A percentile compares a stretch with the other conserved stretches of the same genome.
Evolutionary conservation across 2,113 vertebrate species (phyloP).

Genomic region (Mastomys natalensis): DNA sequence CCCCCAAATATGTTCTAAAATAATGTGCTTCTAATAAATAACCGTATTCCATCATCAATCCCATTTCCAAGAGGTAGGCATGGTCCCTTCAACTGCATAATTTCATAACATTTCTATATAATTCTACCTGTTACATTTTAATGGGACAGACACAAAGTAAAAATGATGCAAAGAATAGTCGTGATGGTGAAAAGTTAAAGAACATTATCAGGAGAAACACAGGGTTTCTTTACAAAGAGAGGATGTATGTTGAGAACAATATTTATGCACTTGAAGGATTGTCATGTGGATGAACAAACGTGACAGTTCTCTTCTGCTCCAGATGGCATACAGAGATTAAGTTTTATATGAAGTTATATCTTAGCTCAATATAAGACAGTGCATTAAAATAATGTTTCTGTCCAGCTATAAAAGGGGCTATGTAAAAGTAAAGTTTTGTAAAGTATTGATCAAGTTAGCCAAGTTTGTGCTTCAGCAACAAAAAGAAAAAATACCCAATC

Average conservation of each 20-base stretch:
- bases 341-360: conserved; percentile 27
- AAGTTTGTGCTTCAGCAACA: background rate
- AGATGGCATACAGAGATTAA: conserved; percentile 45
- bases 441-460: background rate
- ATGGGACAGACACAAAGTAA: background rate
- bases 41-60: background rate
- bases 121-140: conserved; percentile 11
- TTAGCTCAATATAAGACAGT: conserved; percentile 38
- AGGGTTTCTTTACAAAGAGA: conserved; percentile 1
- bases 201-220: background rate
- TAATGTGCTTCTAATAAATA: conserved; percentile 34
- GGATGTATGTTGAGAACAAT: background rate
- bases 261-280: conserved; percentile 42
- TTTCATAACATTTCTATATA: conserved; percentile 15
- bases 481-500: background rate
- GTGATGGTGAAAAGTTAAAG: conserved; percentile 29
- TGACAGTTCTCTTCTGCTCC: conserved; percentile 49
- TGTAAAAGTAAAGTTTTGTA: conserved; percentile 22
- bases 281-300: conserved; percentile 39
- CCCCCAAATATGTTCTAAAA: background rate
- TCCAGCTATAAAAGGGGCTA: conserved; percentile 18
- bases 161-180: background rate
- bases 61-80: conserved; percentile 28
- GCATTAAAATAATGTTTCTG: conserved; percentile 53
- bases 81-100: background rate